Evolutionary conservation across 2,113 vertebrate genomes (phyloP).

Genomic region (Cyprinus carpio): DNA sequence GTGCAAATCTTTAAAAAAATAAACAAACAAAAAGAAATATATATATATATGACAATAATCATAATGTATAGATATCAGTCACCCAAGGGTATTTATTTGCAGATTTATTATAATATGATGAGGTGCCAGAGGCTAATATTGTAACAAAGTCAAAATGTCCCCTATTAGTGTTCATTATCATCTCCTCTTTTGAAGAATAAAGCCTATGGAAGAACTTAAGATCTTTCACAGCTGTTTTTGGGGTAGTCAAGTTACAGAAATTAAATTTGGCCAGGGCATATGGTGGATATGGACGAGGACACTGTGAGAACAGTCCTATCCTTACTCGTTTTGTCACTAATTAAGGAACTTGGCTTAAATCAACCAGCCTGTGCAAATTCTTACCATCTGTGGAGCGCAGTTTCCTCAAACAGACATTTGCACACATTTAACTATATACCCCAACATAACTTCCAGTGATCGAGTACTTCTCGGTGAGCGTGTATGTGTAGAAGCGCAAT

Average conservation of each 20-base stretch:
- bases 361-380: slow-evolving; percentile 27
- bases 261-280: slow-evolving; percentile 21
- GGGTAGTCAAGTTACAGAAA: slow-evolving; percentile 1
- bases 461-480: background rate
- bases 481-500: background rate
- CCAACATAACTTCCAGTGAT: no score
- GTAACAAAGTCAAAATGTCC: background rate
- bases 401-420: slow-evolving; percentile 57
- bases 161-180: no score
- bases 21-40: no score
- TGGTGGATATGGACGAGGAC: slow-evolving; percentile 17
- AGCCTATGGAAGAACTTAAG: background rate
- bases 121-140: background rate
- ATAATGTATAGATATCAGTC: background rate
- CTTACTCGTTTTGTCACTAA: background rate
- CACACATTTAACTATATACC: no score
- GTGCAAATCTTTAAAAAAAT: background rate
- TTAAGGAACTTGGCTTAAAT: slow-evolving; percentile 12
- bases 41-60: background rate
- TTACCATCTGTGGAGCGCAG: slow-evolving; percentile 43
- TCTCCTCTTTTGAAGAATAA: background rate
- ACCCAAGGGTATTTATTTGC: background rate
- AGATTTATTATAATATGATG: background rate
- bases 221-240: background rate
- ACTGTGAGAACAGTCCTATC: slow-evolving; percentile 2